Conservation (phyloP, 2,113 vertebrate species). For the Anhinga anhinga region DNA sequence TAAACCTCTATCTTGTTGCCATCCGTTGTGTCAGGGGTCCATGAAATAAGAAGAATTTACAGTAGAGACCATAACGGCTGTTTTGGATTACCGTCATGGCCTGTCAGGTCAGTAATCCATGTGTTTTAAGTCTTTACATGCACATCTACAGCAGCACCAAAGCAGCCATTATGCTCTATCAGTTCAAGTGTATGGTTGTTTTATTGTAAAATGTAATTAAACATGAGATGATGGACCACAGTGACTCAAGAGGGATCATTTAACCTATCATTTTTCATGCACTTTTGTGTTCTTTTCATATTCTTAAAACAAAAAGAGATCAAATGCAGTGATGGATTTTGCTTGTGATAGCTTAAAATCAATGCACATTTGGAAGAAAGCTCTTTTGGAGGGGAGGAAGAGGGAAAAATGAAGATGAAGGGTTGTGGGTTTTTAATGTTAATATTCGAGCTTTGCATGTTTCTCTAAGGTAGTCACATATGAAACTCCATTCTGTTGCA, state of each 20-base stretch:
- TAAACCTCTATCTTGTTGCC: conserved; percentile 22
- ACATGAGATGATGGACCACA: not conserved
- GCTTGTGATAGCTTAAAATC: not conserved
- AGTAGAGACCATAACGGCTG: not conserved
- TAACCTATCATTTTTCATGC: not conserved
- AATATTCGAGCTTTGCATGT: not conserved
- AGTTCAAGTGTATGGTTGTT: not conserved
- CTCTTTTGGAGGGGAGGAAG: rapidly evolving
- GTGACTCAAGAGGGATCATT: not conserved
- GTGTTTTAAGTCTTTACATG: not conserved
- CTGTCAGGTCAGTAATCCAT: not conserved
- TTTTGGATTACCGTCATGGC: not conserved
- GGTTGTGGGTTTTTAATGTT: not conserved
- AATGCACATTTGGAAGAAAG: not conserved
- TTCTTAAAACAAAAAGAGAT: not conserved
- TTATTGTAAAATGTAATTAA: conserved; percentile 21
- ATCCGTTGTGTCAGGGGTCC: not conserved
- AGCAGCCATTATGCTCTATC: not conserved
- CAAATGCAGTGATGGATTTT: not conserved
- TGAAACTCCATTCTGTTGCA: not conserved
- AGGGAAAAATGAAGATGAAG: not conserved
- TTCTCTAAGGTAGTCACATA: not conserved
- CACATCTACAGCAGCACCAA: not conserved
- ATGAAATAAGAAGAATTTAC: conserved; percentile 3
- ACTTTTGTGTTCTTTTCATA: not conserved